phyloP scores from a whole-genome alignment of 2,797 vertebrate genomes.

The Pangasius macronema region DNA sequence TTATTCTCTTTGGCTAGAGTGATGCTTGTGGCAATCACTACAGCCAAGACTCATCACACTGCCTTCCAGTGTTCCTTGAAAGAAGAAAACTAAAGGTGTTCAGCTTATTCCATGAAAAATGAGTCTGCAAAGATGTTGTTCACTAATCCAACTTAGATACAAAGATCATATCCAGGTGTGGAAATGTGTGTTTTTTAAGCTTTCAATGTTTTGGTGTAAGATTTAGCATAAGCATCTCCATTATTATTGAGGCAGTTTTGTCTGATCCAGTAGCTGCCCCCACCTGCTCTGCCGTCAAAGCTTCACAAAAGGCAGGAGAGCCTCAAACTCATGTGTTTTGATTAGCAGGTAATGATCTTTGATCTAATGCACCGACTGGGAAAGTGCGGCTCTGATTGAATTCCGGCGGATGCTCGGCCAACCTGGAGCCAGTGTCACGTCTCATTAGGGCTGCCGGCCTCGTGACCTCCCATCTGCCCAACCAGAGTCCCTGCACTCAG shows the following conservation, averaged over 20 bases:
- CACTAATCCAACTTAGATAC: neutral
- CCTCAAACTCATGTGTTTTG: conserved; percentile 77
- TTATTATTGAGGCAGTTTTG: conserved; percentile 19
- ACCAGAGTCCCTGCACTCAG: conserved; percentile 71
- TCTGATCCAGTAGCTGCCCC: conserved; percentile 56
- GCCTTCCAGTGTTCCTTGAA: neutral
- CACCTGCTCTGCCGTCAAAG: conserved; percentile 35
- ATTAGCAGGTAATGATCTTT: conserved; percentile 85
- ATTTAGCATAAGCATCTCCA: neutral
- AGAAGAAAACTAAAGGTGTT: neutral
- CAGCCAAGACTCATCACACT: neutral
- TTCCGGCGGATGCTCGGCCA: conserved; percentile 80
- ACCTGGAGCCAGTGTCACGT: conserved; percentile 96
- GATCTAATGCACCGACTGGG: conserved; percentile 82
- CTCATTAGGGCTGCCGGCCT: conserved; percentile 84
- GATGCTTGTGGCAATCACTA: neutral
- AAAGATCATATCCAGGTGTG: neutral
- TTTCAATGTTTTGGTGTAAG: neutral
- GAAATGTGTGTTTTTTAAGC: neutral
- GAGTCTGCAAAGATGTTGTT: neutral
- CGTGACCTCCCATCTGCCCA: conserved; percentile 74
- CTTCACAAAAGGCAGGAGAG: conserved; percentile 51
- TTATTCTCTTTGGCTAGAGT: neutral
- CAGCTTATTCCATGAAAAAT: neutral
- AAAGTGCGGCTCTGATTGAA: conserved; percentile 80